Base-by-base conservation (phyloP, 2,113 vertebrate genomes). In the Phaethornis superciliosus region DNA sequence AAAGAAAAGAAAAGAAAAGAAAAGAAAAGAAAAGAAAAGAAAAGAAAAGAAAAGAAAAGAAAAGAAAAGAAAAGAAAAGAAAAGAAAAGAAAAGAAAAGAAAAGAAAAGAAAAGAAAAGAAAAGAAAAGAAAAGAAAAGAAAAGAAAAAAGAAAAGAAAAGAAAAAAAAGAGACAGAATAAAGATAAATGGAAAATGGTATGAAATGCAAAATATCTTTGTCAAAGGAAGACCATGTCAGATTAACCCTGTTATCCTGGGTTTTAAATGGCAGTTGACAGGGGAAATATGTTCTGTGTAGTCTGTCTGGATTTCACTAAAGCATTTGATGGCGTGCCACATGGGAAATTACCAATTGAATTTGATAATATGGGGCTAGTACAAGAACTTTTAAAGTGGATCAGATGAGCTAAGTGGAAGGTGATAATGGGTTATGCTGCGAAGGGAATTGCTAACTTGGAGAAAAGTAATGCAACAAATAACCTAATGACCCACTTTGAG, bases 281-380 rank as follows among this genome's bases (percentile, higher is more conserved):
- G 82, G 84, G 65, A 96, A 95, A 95, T 87, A 18, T 87, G 77
- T 84, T 87, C 65, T 78, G 11, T 94, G 42, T 71, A 95, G 91
- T 95, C 94, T 94, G 84, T 91, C 81, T 92, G 71, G 84, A 87
- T 92, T 95, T 94, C 89, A 86, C 69, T 94, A 68, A 92, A 92
- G 44, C 47, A 64, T 95, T 92, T 90, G 81, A 95, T 94, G 86
- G 60, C 42, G 30, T 37, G 84, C 37, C 96, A 95, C 91, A 81
- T 52, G 93, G 94, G 96, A 95, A 91, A 95, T 91, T 94, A 91
- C 14, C 47, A 75, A 87, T 52, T 86, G 74, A 90, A 95, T 95
- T 95, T 91, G 42, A 81, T 94, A 91, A 95, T 91, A 86, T 64
- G 21, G 33, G 78, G 65, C 84, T 95, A 95, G 89, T 78, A 84